Evolutionary conservation across 2,113 vertebrate genomes (phyloP).

Genomic region (Pterocles orientalis): DNA sequence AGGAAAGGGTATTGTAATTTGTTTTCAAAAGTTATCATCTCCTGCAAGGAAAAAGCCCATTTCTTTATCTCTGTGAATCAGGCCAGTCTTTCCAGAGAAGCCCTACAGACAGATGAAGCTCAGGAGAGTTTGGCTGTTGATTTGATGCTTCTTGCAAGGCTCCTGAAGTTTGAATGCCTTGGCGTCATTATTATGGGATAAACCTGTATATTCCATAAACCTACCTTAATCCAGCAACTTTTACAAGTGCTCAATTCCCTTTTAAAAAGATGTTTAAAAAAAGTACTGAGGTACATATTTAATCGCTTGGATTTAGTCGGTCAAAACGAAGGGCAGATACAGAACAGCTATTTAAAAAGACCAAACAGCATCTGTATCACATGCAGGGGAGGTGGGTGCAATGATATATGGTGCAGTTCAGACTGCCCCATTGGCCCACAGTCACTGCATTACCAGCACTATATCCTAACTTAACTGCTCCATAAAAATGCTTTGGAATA

Average conservation of each 20-base stretch:
- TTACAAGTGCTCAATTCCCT: not conserved
- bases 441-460: not conserved
- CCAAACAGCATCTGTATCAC: not conserved
- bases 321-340: not conserved
- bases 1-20: not conserved
- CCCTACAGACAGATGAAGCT: not conserved
- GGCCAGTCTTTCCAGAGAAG: not conserved
- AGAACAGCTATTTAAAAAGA: not conserved
- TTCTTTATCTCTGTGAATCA: not conserved
- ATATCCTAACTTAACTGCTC: not conserved
- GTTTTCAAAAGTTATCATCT: not conserved
- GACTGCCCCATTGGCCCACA: not conserved
- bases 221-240: not conserved
- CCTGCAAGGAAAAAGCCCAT: not conserved
- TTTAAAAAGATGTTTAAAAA: not conserved
- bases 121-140: not conserved
- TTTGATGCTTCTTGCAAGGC: not conserved
- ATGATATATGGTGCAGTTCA: not conserved
- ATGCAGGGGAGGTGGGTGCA: fast-evolving
- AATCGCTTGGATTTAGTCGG: not conserved
- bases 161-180: not conserved
- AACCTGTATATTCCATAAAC: not conserved
- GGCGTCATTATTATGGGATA: not conserved
- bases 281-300: not conserved
- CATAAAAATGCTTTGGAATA: not conserved